Conservation (phyloP, 2,797 vertebrate species). For the Tenualosa thibaudeaui region DNA sequence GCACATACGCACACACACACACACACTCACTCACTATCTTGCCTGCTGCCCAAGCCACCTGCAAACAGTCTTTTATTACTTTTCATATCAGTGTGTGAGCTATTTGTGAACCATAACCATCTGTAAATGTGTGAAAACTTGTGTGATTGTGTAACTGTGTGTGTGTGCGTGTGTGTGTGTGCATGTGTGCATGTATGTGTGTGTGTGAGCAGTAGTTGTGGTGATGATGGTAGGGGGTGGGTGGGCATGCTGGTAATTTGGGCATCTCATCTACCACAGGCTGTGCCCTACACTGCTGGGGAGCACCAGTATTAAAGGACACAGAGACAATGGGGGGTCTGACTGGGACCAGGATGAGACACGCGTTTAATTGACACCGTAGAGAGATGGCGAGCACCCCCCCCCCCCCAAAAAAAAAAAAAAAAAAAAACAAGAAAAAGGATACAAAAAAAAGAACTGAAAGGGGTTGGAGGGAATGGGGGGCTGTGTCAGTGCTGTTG, state of each 20-base stretch:
- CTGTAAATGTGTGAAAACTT: not conserved
- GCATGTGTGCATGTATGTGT: not conserved
- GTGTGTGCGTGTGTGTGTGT: not conserved
- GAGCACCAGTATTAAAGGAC: conserved; percentile 54
- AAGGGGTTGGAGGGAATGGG: not conserved
- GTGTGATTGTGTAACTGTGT: not conserved
- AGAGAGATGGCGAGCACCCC: not conserved
- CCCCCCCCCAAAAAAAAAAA: no score
- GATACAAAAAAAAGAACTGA: not conserved
- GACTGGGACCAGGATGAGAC: conserved; percentile 42
- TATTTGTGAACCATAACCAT: not conserved
- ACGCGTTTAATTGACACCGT: conserved; percentile 69
- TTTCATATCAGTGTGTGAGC: conserved; percentile 51
- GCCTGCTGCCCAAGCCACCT: not conserved
- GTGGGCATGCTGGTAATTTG: conserved; percentile 55
- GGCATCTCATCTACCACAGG: conserved; percentile 71
- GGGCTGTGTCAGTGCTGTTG: not conserved
- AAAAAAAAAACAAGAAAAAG: conserved; percentile 48
- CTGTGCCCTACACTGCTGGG: conserved; percentile 48
- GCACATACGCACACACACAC: not conserved
- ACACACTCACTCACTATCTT: not conserved
- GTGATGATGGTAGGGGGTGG: not conserved
- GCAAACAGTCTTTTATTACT: conserved; percentile 56
- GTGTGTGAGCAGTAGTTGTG: not conserved
- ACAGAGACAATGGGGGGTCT: conserved; percentile 38